Evolutionary conservation across 2,888 invertebrate genomes (phyloP), one percentile per base, ranked within the genome.

Genomic region (Caenorhabditis plicata): DNA sequence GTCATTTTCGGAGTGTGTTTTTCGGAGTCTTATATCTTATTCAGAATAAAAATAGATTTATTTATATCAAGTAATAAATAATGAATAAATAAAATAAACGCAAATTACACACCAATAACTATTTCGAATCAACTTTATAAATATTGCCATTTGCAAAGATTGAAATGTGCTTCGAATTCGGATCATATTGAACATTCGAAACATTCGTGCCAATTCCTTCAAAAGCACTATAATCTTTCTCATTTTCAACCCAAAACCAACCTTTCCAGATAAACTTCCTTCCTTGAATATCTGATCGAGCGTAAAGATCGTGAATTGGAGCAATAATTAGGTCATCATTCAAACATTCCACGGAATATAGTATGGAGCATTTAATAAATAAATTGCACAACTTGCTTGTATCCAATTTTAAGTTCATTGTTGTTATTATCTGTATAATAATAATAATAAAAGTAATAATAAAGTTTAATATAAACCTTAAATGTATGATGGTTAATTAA

Each of bases 241-340:
- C 15, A 17, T 2, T 17, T 20, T 15, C 29, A 3, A 19, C 20
- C 23, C 13, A 19, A 9, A 23, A 17, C 46, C 19, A 3, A 58
- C 48, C 49, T 38, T 60, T 41, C 56, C 60, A 63, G 2, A 27
- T 15, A 1, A 40, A 40, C 22, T 32, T 43, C 23, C 40, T 46
- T 22, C 64, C 68, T n/a, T 29, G 27, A 39, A 68, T 51, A 29
- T 62, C 54, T 3, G 51, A 43, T 32, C 62, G 57, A 27, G 47
- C 51, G 51, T 62, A 64, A 29, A 68, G 64, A 41, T 68, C 68
- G 35, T 61, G 64, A 20, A 64, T 53, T 0, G 68, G 64, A 11
- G 44, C 41, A 1, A 56, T 46, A 11, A 39, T 50, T 19, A 52
- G 49, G 32, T 53, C 26, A n/a, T n/a, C n/a, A n/a, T n/a, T n/a